Conservation (phyloP, 2,888 invertebrate species). For the Dasypolia templi region DNA sequence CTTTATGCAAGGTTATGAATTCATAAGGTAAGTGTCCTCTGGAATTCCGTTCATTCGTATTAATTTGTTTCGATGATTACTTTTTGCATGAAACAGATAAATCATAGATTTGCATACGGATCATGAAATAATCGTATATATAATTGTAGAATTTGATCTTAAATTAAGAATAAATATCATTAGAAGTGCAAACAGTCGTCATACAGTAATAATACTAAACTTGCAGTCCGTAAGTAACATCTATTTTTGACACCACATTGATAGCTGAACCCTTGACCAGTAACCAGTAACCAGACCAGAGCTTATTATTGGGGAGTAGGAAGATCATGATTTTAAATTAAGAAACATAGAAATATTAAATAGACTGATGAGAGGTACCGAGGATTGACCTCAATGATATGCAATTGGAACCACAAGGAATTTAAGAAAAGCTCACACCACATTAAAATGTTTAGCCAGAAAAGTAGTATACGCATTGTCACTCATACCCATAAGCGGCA, state of each 20-base stretch:
- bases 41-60: constrained; percentile 43
- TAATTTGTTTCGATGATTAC: constrained; percentile 48
- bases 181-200: constrained; percentile 38
- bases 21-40: background rate
- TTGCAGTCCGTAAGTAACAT: constrained; percentile 22
- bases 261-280: constrained; percentile 22
- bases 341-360: background rate
- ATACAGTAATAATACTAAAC: constrained; percentile 42
- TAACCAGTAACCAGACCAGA: background rate
- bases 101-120: constrained; percentile 49
- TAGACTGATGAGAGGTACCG: too few relatives aligned
- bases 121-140: constrained; percentile 57
- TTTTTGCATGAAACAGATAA: constrained; percentile 45
- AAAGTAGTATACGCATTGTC: background rate
- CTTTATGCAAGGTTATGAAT: background rate
- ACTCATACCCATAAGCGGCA: background rate
- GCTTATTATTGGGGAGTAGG: background rate
- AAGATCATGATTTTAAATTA: background rate
- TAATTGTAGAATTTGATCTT: constrained; percentile 52
- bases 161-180: constrained; percentile 47
- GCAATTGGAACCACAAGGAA: background rate
- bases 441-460: background rate
- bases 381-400: background rate
- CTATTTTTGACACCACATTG: constrained; percentile 19
- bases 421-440: background rate